Base-by-base conservation (phyloP, 2,797 vertebrate genomes). In the Staurois parvus region DNA sequence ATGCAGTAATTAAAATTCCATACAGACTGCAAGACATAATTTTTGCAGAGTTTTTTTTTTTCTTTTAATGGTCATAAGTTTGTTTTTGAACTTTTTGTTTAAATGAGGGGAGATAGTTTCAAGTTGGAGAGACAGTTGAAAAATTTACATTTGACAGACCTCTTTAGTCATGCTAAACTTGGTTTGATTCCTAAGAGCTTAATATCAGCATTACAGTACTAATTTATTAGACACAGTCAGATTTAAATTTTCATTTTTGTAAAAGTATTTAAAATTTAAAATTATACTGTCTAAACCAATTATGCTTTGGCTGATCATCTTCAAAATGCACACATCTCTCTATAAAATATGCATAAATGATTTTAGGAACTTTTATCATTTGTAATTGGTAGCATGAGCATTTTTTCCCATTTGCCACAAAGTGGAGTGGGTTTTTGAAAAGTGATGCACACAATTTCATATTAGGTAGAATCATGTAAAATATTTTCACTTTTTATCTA, bases 241-340 rank as follows among this genome's bases (percentile, higher is more conserved):
- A 88, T 89, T 91, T 90, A 86, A 89, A 87, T 77, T 91, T 89
- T 91, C 88, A 90, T 91, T 89, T 89, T 90, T 90, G 90, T 91
- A 92, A 90, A 87, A 91, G 87, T 92, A 88, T 91, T 94, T 94
- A 90, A 93, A 94, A 93, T 94, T 94, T 95, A 91, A 94, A 95
- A 93, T 72, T 78, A 88, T 88, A 88, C 92, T 3, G 93, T 95
- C 94, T 90, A 91, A 91, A 92, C 91, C 90, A 93, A 94, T 96
- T 95, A 94, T 90, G 92, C 91, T 94, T 92, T 89, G 92, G 87
- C 88, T 91, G 89, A 93, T 94, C 91, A 89, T 93, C 91, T 91
- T 88, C 90, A 90, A 93, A 92, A 93, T 92, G 90, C 92, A 92
- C 91, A 88, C 89, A 88, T 90, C 83, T 84, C 83, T 84, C 75